Conservation (phyloP, 2,888 invertebrate species). For the Epirrhoe alternata region DNA sequence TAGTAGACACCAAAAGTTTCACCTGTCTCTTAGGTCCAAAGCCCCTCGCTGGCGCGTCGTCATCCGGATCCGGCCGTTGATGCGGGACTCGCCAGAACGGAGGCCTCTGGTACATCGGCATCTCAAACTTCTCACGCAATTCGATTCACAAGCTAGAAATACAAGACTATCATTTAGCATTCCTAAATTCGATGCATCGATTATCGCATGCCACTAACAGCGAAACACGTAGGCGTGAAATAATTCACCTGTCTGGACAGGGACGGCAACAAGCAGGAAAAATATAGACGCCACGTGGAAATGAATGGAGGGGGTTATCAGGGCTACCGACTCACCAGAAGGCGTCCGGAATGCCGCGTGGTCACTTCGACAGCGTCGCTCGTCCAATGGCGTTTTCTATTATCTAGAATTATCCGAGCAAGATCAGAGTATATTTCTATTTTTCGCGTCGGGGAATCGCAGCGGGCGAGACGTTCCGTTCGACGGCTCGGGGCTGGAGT, state of each 20-base stretch:
- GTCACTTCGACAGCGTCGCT: constrained; percentile 63
- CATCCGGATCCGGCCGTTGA: constrained; percentile 76
- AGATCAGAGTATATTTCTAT: constrained; percentile 79
- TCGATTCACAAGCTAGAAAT: constrained; percentile 47
- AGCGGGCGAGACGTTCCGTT: constrained; percentile 62
- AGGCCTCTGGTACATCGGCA: constrained; percentile 86
- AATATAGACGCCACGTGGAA: constrained; percentile 53
- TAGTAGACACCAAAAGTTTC: constrained; percentile 37
- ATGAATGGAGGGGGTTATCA: constrained; percentile 50
- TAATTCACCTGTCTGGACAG: constrained; percentile 66
- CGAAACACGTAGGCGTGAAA: constrained; percentile 62
- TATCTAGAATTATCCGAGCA: constrained; percentile 75
- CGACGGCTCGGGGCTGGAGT: constrained; percentile 69
- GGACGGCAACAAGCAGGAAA: constrained; percentile 50
- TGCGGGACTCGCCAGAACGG: constrained; percentile 86
- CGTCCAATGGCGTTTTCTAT: constrained; percentile 70
- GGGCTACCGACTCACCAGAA: constrained; percentile 72
- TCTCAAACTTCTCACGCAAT: constrained; percentile 50
- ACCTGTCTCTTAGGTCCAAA: constrained; percentile 63
- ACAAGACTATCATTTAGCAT: constrained; percentile 40
- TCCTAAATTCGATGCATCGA: constrained; percentile 31
- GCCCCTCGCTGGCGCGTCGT: constrained; percentile 63
- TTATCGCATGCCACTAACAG: constrained; percentile 35
- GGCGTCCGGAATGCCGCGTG: constrained; percentile 61
- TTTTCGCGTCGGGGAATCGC: constrained; percentile 73